Percentiles rank a stretch among this genome's conserved stretches.
Conservation (phyloP, 1,140 invertebrate genomes). For the Zaprionus nigranus region DNA sequence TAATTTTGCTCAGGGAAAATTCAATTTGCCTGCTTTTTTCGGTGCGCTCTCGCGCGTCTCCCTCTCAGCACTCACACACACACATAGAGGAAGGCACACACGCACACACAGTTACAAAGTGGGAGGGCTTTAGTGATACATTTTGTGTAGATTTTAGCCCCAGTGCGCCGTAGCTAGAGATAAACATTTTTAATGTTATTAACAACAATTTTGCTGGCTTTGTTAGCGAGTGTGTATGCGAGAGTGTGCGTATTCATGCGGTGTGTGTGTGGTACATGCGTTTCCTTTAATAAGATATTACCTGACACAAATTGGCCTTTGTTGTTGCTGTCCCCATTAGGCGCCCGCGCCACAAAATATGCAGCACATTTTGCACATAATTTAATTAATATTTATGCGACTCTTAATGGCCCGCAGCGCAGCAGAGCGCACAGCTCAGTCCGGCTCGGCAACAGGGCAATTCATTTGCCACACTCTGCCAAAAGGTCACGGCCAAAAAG, state of each 20-base stretch:
- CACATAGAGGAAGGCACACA: slow-evolving; percentile 13
- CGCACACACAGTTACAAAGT: slow-evolving; percentile 7
- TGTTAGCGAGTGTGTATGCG: slow-evolving; percentile 2
- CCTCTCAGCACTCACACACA: slow-evolving; percentile 30
- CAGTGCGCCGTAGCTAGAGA: slow-evolving; percentile 35
- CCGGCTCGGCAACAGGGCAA: slow-evolving; percentile 25
- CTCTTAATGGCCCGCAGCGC: slow-evolving; percentile 49
- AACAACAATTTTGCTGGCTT: slow-evolving; percentile 60
- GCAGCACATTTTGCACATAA: slow-evolving; percentile 63
- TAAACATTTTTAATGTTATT: slow-evolving; percentile 77
- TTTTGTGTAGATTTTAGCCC: slow-evolving; percentile 63
- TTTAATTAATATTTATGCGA: slow-evolving; percentile 81
- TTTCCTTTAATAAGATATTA: slow-evolving; percentile 55
- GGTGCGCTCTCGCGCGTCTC: slow-evolving; percentile 41
- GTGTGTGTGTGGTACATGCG: slow-evolving; percentile 20
- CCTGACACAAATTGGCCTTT: slow-evolving; percentile 50
- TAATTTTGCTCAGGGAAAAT: slow-evolving; percentile 82
- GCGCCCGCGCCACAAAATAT: slow-evolving; percentile 60
- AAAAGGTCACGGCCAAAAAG: slow-evolving; percentile 81
- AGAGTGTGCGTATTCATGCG: slow-evolving; percentile 3
- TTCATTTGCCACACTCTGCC: slow-evolving; percentile 44
- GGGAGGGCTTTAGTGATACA: slow-evolving; percentile 37
- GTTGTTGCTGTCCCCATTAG: slow-evolving; percentile 35
- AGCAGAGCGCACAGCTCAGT: slow-evolving; percentile 18
- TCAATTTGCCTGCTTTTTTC: slow-evolving; percentile 79